Evolutionary conservation across 1,140 invertebrate species (phyloP).

Genomic region (Brachionus manjavacas): DNA sequence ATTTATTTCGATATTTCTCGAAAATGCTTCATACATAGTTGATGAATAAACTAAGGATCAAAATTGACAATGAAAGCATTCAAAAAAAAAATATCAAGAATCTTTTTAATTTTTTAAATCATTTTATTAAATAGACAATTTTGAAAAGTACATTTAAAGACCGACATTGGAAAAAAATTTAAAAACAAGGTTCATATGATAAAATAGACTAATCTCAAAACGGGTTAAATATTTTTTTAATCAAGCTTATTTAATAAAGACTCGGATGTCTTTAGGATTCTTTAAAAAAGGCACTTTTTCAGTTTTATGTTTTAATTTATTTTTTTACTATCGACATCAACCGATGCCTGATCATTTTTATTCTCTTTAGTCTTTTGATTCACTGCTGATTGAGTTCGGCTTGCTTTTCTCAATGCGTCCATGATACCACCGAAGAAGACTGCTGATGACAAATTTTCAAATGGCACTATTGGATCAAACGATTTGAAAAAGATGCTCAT

Average conservation of each 20-base stretch:
- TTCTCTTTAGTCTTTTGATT: neutral
- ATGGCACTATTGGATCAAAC: slow-evolving; percentile 39
- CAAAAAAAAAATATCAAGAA: too few species aligned
- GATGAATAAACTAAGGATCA: too few species aligned
- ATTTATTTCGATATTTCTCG: too few species aligned
- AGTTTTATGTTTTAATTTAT: neutral
- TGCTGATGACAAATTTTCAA: slow-evolving; percentile 28
- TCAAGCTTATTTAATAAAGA: neutral
- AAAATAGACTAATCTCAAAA: neutral
- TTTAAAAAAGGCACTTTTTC: neutral
- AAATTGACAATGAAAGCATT: too few species aligned
- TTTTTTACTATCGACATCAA: neutral
- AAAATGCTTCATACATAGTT: too few species aligned
- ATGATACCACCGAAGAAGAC: slow-evolving; percentile 34
- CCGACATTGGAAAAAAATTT: neutral
- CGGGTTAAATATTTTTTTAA: neutral
- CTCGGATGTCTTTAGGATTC: neutral
- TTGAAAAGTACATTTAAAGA: neutral
- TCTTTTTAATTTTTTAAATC: neutral
- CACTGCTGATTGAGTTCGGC: neutral
- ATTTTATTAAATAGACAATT: neutral
- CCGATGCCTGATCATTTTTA: neutral
- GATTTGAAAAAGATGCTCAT: slow-evolving; percentile 38
- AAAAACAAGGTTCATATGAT: neutral
- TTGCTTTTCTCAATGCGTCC: slow-evolving; percentile 24